Percentiles rank a stretch among this genome's conserved stretches.
These are phyloP conservation scores for Kryptolebias marmoratus DNA, from an alignment of 2,113 vertebrate species.

Conservation along the genomic window DNA sequence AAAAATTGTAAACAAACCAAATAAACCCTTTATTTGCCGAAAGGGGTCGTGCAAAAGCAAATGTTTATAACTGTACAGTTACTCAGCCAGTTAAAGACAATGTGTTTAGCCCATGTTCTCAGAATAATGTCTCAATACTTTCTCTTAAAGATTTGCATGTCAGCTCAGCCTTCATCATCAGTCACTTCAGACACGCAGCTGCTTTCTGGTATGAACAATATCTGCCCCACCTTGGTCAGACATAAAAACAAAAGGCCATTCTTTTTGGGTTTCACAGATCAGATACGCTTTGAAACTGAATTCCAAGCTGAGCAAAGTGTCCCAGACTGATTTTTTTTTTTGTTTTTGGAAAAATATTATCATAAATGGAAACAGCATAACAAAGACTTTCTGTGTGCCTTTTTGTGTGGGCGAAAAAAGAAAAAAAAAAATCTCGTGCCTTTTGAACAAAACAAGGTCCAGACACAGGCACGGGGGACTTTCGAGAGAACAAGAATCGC, in stretches of 20 bases:
- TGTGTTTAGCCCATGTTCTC: no score
- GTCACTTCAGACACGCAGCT: constrained; percentile 65
- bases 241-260: constrained; percentile 48
- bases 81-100: no score
- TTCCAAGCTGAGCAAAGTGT: constrained; percentile 20
- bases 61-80: not conserved
- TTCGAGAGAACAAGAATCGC: not conserved
- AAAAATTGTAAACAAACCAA: not conserved
- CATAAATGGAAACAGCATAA: constrained; percentile 28
- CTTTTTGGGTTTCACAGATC: constrained; percentile 13
- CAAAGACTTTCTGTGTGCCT: constrained; percentile 15
- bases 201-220: constrained; percentile 57
- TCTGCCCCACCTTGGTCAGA: constrained; percentile 61
- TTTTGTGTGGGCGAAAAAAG: not conserved
- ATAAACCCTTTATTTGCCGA: not conserved
- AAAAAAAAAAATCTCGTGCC: not conserved
- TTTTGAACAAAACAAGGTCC: not conserved
- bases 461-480: constrained; percentile 15
- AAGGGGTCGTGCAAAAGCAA: not conserved
- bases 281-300: constrained; percentile 39
- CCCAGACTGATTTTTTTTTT: constrained; percentile 22
- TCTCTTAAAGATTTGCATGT: not conserved
- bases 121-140: no score
- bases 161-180: constrained; percentile 38
- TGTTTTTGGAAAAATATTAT: constrained; percentile 44